A percentile compares a stretch with the other conserved stretches of the same genome.
These are phyloP conservation scores for Ceriagrion tenellum DNA, from an alignment of 2,888 invertebrate species.

Conservation along the genomic window DNA sequence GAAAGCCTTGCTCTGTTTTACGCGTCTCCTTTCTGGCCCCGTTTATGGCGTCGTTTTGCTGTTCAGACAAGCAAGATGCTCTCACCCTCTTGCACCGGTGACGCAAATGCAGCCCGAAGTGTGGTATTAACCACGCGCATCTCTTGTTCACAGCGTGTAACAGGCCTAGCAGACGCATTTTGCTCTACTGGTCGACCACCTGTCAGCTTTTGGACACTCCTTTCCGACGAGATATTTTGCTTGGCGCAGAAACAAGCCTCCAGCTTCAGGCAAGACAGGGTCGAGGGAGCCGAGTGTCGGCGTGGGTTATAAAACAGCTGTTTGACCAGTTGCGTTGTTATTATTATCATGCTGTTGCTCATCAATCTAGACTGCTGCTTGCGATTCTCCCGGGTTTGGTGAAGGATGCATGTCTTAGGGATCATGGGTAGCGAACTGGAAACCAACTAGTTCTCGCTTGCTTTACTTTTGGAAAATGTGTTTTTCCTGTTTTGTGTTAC, in stretches of 20 bases:
- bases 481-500: too few relatives aligned
- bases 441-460: too few relatives aligned
- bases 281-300: not conserved
- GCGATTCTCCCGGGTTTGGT: not conserved
- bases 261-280: not conserved
- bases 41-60: not conserved
- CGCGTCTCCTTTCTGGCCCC: not conserved
- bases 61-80: not conserved
- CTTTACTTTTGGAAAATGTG: too few relatives aligned
- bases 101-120: slow-evolving; percentile 4
- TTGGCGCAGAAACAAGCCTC: not conserved
- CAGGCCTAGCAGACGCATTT: slow-evolving; percentile 37
- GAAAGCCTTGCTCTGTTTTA: too few relatives aligned
- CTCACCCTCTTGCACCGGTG: not conserved
- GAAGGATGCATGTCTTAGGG: not conserved
- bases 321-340: not conserved
- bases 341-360: not conserved
- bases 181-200: slow-evolving; percentile 44
- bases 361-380: not conserved
- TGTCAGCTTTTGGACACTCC: slow-evolving; percentile 46
- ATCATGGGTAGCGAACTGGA: too few relatives aligned
- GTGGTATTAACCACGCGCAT: not conserved
- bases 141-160: not conserved
- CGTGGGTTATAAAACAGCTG: not conserved
- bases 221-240: slow-evolving; percentile 1